Percentiles rank a stretch among this genome's conserved stretches.
These are phyloP conservation scores for Morelia viridis DNA, from an alignment of 2,797 vertebrate species.

Conservation along the genomic window DNA sequence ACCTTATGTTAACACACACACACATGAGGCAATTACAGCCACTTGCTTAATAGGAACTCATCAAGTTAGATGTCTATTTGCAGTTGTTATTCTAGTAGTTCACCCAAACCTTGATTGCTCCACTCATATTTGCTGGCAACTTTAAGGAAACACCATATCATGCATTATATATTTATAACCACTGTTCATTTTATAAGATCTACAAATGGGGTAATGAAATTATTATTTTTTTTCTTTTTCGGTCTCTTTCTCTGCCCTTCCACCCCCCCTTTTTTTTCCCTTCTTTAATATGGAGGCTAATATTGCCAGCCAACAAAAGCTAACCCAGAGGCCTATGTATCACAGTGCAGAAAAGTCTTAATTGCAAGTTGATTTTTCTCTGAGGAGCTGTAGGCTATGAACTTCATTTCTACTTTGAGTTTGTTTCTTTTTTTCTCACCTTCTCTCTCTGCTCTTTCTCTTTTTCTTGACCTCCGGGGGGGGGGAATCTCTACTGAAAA, in stretches of 20 bases:
- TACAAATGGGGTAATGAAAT: conserved; percentile 48
- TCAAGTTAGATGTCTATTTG: not conserved
- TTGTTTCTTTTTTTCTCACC: not conserved
- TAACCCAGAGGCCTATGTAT: conserved; percentile 15
- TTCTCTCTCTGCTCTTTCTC: not conserved
- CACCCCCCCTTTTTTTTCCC: not conserved
- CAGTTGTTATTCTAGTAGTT: not conserved
- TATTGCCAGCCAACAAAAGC: conserved; percentile 35
- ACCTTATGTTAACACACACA: not conserved
- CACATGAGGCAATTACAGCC: not conserved
- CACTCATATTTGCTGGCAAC: conserved; percentile 8
- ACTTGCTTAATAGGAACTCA: not conserved
- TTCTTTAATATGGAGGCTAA: conserved; percentile 10
- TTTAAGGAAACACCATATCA: conserved; percentile 24
- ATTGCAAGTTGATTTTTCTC: conserved; percentile 44
- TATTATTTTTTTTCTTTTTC: no score
- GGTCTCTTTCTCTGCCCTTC: no score
- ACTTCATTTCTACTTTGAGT: conserved; percentile 30
- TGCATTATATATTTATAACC: conserved; percentile 37
- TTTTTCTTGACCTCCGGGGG: not conserved
- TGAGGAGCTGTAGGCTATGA: not conserved
- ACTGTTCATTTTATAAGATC: conserved; percentile 32
- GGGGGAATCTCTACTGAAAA: not conserved
- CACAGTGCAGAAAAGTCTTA: conserved; percentile 23
- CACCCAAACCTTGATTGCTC: conserved; percentile 9